Percentiles rank a stretch among this genome's conserved stretches.
phyloP scores from a whole-genome alignment of 2,888 invertebrate genomes.

The Dendrolimus pini region DNA sequence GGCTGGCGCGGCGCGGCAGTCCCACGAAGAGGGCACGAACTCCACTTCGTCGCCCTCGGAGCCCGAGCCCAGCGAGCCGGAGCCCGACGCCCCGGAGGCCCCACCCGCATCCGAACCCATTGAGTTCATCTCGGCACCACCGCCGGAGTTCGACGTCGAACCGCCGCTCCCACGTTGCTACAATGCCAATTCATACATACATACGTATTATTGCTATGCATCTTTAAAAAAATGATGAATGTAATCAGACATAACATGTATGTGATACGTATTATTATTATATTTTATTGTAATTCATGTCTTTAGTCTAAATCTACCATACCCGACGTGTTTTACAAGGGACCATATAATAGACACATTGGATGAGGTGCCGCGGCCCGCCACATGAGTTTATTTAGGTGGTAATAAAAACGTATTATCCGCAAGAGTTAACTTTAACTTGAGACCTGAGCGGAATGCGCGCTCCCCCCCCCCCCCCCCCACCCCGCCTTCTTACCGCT shows the following conservation, averaged over 20 bases:
- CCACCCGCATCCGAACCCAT: constrained; percentile 14
- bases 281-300: too few relatives aligned
- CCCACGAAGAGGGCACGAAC: constrained; percentile 89
- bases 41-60: constrained; percentile 81
- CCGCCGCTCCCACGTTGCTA: constrained; percentile 44
- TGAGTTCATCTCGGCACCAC: constrained; percentile 14
- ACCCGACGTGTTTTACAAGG: too few relatives aligned
- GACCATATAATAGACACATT: too few relatives aligned
- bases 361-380: too few relatives aligned
- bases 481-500: too few relatives aligned
- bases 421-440: too few relatives aligned
- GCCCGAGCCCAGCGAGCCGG: constrained; percentile 49
- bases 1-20: constrained; percentile 84
- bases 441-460: too few relatives aligned
- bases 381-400: too few relatives aligned
- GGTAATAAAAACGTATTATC: too few relatives aligned
- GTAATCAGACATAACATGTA: constrained; percentile 4
- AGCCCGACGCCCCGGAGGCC: constrained; percentile 32
- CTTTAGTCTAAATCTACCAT: too few relatives aligned
- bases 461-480: too few relatives aligned
- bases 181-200: constrained; percentile 4
- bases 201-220: constrained; percentile 1
- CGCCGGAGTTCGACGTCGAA: constrained; percentile 12
- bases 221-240: neutral
- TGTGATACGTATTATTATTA: neutral